Base-by-base conservation (phyloP, 2,888 invertebrate genomes). In the Conus canariensis region DNA sequence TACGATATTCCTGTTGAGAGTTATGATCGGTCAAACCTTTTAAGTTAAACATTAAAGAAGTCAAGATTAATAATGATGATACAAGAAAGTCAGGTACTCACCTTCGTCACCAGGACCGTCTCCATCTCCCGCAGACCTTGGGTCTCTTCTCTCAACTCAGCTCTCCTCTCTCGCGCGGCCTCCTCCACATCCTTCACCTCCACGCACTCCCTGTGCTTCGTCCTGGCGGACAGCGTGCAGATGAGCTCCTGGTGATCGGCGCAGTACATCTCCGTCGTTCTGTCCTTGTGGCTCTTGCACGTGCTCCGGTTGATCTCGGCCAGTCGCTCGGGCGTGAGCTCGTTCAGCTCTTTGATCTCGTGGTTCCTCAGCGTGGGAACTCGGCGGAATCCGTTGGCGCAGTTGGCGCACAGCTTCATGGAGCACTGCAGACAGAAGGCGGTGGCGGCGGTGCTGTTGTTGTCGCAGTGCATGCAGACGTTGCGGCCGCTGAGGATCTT, bases 231-330 rank as follows among this genome's bases (percentile, higher is more conserved):
- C 88, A 25, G 88, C 30, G 56, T 22, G 60, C 88, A 88, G 19
- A 88, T 59, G 19, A 82, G 80, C 70, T 60, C 30, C 9, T 16
- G 25, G 60, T 80, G 88, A 12, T 2, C 64, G 25, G 60, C 16
- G 60, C 88, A 80, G 80, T 80, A 88, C 88, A 88, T n/a, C 25
- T 88, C 88, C 8, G 88, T 25, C 30, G 56, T 9, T 19, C 45
- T 8, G 58, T 60, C 88, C 1, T 77, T n/a, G 80, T 88, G 88
- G 22, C 19, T 82, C 22, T 9, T 59, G 60, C 88, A 88, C 22
- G 22, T 19, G 10, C 30, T 12, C 30, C 64, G 88, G 56, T n/a
- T 77, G 25, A 22, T 88, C 12, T 70, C 74, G 16, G 60, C 80
- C 88, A 88, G 22, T 16, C 82, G 80, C 58, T 80, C 60, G 3